These are phyloP conservation scores for Cephus runcator DNA, from an alignment of 2,888 invertebrate genomes.

Conservation along the genomic window DNA sequence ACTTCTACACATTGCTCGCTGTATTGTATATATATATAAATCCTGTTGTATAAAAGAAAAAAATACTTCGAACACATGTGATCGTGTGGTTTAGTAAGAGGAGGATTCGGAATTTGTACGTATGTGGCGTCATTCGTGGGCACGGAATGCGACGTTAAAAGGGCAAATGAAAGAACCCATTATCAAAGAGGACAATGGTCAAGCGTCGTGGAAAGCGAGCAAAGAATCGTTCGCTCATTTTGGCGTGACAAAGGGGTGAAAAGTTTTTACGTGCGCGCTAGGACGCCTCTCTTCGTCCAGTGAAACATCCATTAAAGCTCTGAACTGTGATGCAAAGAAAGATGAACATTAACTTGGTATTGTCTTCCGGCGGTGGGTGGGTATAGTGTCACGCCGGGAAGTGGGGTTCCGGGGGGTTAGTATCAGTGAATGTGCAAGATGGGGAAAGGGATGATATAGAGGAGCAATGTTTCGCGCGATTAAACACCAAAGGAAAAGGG, in stretches of 20 bases:
- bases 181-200: slow-evolving; percentile 1
- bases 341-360: slow-evolving; percentile 18
- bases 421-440: not conserved
- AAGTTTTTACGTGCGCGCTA: not conserved
- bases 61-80: not conserved
- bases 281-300: slow-evolving; percentile 9
- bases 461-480: slow-evolving; percentile 39
- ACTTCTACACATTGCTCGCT: not conserved
- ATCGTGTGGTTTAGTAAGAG: not conserved
- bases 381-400: slow-evolving; percentile 11
- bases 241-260: not conserved
- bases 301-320: slow-evolving; percentile 8
- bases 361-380: slow-evolving; percentile 17
- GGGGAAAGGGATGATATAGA: slow-evolving; percentile 20
- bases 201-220: not conserved
- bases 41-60: not conserved
- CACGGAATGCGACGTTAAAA: slow-evolving; percentile 34
- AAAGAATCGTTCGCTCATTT: not conserved
- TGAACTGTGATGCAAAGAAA: not conserved
- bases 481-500: slow-evolving; percentile 28
- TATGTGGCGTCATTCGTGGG: slow-evolving; percentile 4
- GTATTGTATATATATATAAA: too few species aligned
- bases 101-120: not conserved
- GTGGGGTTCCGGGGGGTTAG: not conserved
- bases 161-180: slow-evolving; percentile 30